phyloP scores from a whole-genome alignment of 2,888 invertebrate genomes.

The Gibbula magus region DNA sequence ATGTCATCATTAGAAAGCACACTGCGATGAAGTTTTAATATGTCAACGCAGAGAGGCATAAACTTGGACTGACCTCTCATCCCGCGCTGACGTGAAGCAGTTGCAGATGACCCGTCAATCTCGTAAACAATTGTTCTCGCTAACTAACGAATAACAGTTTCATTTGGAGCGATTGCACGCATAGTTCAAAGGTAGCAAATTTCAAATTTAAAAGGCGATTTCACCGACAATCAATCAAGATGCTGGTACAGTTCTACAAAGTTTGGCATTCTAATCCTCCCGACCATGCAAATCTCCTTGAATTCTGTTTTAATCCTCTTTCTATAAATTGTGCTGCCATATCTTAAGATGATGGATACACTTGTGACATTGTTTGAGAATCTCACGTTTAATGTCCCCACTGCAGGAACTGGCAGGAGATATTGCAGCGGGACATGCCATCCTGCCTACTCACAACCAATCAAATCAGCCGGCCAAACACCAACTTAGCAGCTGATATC shows the following conservation, averaged over 20 bases:
- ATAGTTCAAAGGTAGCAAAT: conserved; percentile 21
- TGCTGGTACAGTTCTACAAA: background rate
- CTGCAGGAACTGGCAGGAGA: background rate
- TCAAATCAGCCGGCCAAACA: background rate
- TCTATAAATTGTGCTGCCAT: conserved; percentile 10
- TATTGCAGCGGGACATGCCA: background rate
- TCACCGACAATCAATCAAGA: background rate
- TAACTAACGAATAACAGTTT: conserved; percentile 4
- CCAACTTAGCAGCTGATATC: background rate
- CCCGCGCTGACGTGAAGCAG: background rate
- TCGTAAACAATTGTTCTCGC: conserved; percentile 9
- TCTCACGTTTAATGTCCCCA: conserved; percentile 7
- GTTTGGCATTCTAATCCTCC: conserved; percentile 8
- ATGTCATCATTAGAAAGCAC: conserved; percentile 7
- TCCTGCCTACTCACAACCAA: background rate
- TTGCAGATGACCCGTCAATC: conserved; percentile 16
- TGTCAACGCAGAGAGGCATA: conserved; percentile 27
- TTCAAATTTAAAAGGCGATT: conserved; percentile 20
- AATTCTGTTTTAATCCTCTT: conserved; percentile 11
- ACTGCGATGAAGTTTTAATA: conserved; percentile 28
- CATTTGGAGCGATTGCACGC: background rate
- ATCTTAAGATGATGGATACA: conserved; percentile 15
- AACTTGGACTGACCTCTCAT: conserved; percentile 26
- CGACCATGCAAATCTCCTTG: background rate
- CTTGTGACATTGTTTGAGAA: conserved; percentile 15